These are phyloP conservation scores for Anguilla obscura DNA, from an alignment of 2,797 vertebrate genomes.

Conservation along the genomic window DNA sequence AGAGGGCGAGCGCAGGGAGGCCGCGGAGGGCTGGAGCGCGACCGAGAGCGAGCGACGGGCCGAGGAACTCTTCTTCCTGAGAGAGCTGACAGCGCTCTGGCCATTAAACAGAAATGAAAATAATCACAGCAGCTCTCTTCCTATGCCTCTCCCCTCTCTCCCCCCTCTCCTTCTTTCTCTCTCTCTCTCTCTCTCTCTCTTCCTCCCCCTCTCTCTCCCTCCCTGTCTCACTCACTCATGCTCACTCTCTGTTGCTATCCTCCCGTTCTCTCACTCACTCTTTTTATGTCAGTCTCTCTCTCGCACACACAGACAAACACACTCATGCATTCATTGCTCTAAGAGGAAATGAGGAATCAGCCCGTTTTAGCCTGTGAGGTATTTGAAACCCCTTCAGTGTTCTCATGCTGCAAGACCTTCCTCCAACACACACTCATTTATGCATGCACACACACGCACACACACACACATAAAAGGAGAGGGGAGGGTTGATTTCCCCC, in stretches of 20 bases:
- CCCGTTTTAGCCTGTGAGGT: conserved; percentile 32
- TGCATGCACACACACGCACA: not conserved
- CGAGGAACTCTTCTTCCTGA: conserved; percentile 38
- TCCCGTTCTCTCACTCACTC: conserved; percentile 25
- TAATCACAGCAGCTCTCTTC: conserved; percentile 37
- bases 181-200: conserved; percentile 24
- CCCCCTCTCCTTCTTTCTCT: not conserved
- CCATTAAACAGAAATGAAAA: conserved; percentile 56
- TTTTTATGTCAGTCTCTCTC: not conserved
- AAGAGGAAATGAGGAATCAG: conserved; percentile 44
- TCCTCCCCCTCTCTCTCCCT: conserved; percentile 36
- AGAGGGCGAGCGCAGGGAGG: not conserved
- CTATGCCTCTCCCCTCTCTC: not conserved
- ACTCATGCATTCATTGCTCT: conserved; percentile 32
- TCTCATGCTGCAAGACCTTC: not conserved
- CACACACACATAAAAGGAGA: not conserved
- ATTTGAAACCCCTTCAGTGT: conserved; percentile 37
- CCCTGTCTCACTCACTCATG: conserved; percentile 22
- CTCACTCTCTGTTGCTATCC: conserved; percentile 37
- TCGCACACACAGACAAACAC: conserved; percentile 22
- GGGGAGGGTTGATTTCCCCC: not conserved
- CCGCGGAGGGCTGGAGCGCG: conserved; percentile 24
- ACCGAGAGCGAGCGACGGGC: conserved; percentile 26
- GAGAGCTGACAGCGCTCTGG: conserved; percentile 40
- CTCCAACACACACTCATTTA: not conserved